Evolutionary conservation across 2,888 invertebrate species (phyloP), one percentile per base, ranked within the genome.

Genomic region (Urechis unicinctus): DNA sequence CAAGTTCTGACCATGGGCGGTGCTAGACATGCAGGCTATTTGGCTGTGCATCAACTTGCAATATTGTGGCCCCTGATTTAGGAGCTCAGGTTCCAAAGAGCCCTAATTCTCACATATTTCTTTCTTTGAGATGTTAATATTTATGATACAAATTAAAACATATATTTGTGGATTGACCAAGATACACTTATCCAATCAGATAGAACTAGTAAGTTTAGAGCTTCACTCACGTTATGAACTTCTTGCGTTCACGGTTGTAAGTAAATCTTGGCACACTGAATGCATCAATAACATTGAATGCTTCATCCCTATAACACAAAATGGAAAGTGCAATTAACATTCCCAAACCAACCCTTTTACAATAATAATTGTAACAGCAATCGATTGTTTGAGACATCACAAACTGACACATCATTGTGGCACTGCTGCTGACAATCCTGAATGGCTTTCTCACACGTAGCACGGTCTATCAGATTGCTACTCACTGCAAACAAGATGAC

Each of bases 181-280:
- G n/a, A n/a, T n/a, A n/a, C n/a, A n/a, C n/a, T n/a, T n/a, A n/a
- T n/a, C n/a, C n/a, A n/a, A n/a, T n/a, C n/a, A n/a, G n/a, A n/a
- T n/a, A n/a, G n/a, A n/a, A n/a, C n/a, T n/a, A n/a, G n/a, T n/a
- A n/a, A n/a, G n/a, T n/a, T n/a, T n/a, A n/a, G n/a, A n/a, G n/a
- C n/a, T n/a, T n/a, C n/a, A 61, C 63, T 58, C 53, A 63, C 13
- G 69, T 66, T n/a, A 84, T 71, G 74, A 91, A 94, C 73, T 89
- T 89, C 70, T 91, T 91, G 52, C 85, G 84, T 57, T 87, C 87
- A n/a, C 80, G 78, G 65, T 88, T 85, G 72, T 88, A 93, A 17
- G 80, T 78, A 50, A 87, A 83, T 73, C 87, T 86, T 0, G 94
- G 94, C 26, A 90, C 84, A 52, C 86, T 84, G 71, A 88, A 92